A percentile compares a stretch with the other conserved stretches of the same genome.
These are phyloP conservation scores for Hirtodrosophila confusa DNA, from an alignment of 2,888 invertebrate genomes.

Conservation along the genomic window DNA sequence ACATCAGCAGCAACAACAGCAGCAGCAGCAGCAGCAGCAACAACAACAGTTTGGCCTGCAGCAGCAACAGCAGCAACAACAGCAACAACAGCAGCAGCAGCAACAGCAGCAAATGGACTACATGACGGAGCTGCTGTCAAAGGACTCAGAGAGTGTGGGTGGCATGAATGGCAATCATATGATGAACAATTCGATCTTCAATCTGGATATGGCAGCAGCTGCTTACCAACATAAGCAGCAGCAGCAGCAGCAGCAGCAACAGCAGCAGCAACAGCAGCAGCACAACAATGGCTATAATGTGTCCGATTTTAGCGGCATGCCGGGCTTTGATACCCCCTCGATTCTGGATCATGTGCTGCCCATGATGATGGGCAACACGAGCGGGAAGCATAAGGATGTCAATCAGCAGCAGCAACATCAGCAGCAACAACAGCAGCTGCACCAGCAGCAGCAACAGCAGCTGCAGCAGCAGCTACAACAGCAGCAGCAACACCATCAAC, in stretches of 20 bases:
- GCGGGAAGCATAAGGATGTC: slow-evolving; percentile 60
- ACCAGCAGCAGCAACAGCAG: slow-evolving; percentile 83
- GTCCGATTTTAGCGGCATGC: slow-evolving; percentile 67
- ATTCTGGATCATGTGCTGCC: slow-evolving; percentile 77
- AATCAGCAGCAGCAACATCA: slow-evolving; percentile 58
- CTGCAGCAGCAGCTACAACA: slow-evolving; percentile 41
- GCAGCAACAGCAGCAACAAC: slow-evolving; percentile 54
- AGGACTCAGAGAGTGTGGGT: slow-evolving; percentile 75
- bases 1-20: slow-evolving; percentile 55
- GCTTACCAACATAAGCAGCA: slow-evolving; percentile 58
- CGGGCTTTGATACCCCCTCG: slow-evolving; percentile 78
- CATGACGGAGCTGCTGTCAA: slow-evolving; percentile 82
- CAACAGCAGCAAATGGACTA: slow-evolving; percentile 85
- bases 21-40: slow-evolving; percentile 73
- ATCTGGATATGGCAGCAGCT: slow-evolving; percentile 79
- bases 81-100: slow-evolving; percentile 63
- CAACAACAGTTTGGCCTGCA: slow-evolving; percentile 82
- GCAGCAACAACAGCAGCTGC: slow-evolving; percentile 66
- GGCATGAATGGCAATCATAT: slow-evolving; percentile 82
- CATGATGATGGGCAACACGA: slow-evolving; percentile 73
- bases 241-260: slow-evolving; percentile 45
- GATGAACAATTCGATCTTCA: slow-evolving; percentile 74
- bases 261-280: slow-evolving; percentile 65
- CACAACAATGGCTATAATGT: slow-evolving; percentile 82
- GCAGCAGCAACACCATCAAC: slow-evolving; percentile 49